Evolutionary conservation across 2,888 invertebrate species (phyloP), one percentile per base, ranked within the genome.

Genomic region (Scaptomyza tumidula): DNA sequence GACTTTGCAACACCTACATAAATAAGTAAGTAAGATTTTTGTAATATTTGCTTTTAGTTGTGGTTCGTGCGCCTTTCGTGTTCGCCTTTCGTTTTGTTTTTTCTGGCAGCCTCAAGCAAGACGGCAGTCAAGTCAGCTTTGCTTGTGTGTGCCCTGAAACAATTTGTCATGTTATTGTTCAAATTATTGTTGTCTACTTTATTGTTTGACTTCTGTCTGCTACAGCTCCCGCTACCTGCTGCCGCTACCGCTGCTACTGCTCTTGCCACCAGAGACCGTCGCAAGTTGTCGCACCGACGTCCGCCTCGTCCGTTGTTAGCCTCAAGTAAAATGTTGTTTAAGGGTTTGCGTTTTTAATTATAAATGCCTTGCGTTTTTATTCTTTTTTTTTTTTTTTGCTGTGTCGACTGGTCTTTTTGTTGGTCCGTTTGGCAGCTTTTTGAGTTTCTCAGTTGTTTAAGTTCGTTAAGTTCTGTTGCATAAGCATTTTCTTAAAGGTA

Each of bases 171-270:
- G 85, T 84, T 88, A 80, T 80, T 83, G 88, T 83, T 57, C 63
- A 84, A 88, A 85, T 85, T 85, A 88, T 86, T 85, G 80, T 80
- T 86, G 88, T 88, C 88, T 86, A 71, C 73, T 71, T 86, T 82
- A 87, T 83, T 88, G 86, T 84, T 84, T 88, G 88, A 88, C 86
- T 83, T 83, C 71, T 88, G 88, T 86, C 88, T 86, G 78, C 66
- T 71, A 60, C 59, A 49, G 59, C 16, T 33, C 1, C 33, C 1
- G 13, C 29, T n/a, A 6, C 1, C 33, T 0, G 13, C 29, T n/a
- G 10, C 10, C 11, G 54, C 52, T 29, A 35, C 37, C 9, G 9
- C 31, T 31, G 9, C 27, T 29, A 29, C 4, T 33, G 13, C 6
- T 3, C 2, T 19, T 5, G 16, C 13, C 16, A 27, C 19, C 27